Base-by-base conservation (phyloP, 2,888 invertebrate genomes). In the Zaprionus bogoriensis region DNA sequence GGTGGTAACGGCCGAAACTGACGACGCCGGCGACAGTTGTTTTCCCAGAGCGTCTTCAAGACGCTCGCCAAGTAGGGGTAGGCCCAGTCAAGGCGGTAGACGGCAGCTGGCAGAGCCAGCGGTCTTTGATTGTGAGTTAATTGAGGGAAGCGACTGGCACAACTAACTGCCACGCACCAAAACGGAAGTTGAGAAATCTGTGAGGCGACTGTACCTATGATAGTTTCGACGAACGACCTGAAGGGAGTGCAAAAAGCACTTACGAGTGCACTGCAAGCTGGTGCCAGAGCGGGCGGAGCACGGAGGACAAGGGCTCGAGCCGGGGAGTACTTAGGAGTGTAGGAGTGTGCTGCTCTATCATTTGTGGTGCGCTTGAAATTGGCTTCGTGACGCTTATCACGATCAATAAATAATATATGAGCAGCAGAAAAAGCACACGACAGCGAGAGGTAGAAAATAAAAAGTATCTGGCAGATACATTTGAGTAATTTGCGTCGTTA, bases 321-420 rank as follows among this genome's bases (percentile, higher is more conserved):
- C 10, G 36, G 1, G 17, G 28, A 4, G 20, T 1, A 20, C 2
- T 42, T 1, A 38, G 19, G 17, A 1, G 14, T 44, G 9, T 17
- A 36, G 41, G 25, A 27, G 38, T 63, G 60, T 71, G 52, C 46
- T 62, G 60, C 67, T 73, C 61, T 81, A 81, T 81, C 84, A 81
- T 81, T 81, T 81, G 80, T 60, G 63, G 65, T 57, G 52, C 77
- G 80, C 84, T 70, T 71, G 87, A 86, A 81, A 81, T 81, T 81
- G 84, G 87, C 86, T 90, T 90, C 90, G 90, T 90, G 90, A 85
- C 82, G 83, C 85, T 84, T 89, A 90, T 90, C 90, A 86, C 87
- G 90, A 90, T 90, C 89, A 89, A 89, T 90, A 90, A 90, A 89
- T 89, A 87, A 89, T 90, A 87, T 88, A 89, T 87, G 79, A 81